Conservation (phyloP, 2,113 vertebrate species). For the Corythaixoides concolor region DNA sequence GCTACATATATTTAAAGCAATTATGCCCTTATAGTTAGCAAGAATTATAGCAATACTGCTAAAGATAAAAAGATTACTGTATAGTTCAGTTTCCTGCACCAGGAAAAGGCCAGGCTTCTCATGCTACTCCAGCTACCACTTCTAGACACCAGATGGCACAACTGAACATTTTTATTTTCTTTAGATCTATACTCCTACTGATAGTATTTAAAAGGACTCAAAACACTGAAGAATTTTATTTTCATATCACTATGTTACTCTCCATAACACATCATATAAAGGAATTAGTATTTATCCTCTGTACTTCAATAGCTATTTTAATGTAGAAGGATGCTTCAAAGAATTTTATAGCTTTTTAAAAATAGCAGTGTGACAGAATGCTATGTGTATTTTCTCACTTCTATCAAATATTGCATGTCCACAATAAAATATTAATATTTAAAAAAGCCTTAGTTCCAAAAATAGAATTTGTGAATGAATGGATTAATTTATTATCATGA, state of each 20-base stretch:
- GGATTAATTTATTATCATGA: neutral
- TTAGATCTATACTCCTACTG: no score
- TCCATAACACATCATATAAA: neutral
- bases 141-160: constrained; percentile 47
- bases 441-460: neutral
- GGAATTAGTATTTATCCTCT: neutral
- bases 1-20: neutral
- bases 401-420: neutral
- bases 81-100: neutral
- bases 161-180: neutral
- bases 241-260: neutral
- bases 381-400: neutral
- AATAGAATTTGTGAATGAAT: neutral
- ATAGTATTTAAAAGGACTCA: neutral
- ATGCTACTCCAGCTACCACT: neutral
- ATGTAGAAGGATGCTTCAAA: neutral
- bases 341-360: neutral
- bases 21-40: neutral
- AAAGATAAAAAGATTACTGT: neutral
- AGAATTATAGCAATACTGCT: neutral
- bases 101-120: neutral
- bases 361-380: neutral
- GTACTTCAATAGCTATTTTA: neutral
- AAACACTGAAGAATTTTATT: neutral
- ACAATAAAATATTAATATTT: neutral